A percentile compares a stretch with the other conserved stretches of the same genome.
phyloP scores from a whole-genome alignment of 2,797 vertebrate genomes.

The Sardinella longiceps region DNA sequence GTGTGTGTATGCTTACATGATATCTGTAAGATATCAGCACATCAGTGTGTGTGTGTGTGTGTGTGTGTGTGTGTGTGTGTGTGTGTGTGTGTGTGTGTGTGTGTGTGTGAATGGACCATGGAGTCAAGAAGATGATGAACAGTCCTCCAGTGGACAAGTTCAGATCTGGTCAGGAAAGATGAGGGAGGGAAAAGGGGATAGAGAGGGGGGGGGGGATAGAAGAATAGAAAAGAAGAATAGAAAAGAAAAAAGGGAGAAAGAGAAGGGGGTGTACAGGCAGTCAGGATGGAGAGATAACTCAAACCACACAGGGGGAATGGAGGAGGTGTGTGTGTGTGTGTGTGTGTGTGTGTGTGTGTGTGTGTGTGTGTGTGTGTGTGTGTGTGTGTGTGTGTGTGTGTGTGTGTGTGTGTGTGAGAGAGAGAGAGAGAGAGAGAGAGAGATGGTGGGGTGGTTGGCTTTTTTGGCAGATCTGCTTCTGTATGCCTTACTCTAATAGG shows the following conservation, averaged over 20 bases:
- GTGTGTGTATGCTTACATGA: no score
- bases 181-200: background rate
- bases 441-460: background rate
- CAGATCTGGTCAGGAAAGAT: background rate
- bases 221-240: background rate
- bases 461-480: slow-evolving; percentile 5
- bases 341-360: background rate
- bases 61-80: no score
- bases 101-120: background rate
- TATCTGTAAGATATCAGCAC: no score
- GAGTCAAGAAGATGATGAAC: background rate
- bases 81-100: no score
- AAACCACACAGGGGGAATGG: background rate
- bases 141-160: background rate
- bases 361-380: background rate
- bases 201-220: background rate
- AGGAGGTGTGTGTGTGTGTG: no score
- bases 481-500: slow-evolving; percentile 38
- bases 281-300: slow-evolving; percentile 14
- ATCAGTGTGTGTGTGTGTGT: no score
- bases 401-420: no score
- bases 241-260: background rate
- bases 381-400: no score
- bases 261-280: slow-evolving; percentile 9
- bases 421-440: no score